phyloP scores from a whole-genome alignment of 2,113 vertebrate genomes.

The Indicator maculatus region DNA sequence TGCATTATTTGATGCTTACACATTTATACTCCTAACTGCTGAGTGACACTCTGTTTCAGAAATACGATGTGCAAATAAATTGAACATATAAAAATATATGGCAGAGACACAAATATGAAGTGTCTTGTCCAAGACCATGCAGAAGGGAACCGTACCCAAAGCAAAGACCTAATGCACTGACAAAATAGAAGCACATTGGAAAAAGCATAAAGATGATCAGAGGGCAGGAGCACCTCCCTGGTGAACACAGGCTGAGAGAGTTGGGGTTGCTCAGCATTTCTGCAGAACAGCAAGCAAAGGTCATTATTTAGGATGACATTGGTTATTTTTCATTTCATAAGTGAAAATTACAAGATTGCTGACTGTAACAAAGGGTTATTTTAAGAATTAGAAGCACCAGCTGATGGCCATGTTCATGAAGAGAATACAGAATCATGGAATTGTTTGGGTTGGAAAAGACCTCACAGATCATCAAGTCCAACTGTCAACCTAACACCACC shows the following conservation, averaged over 20 bases:
- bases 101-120: background rate
- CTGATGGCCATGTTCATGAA: background rate
- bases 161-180: background rate
- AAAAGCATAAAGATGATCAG: background rate
- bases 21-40: background rate
- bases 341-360: background rate
- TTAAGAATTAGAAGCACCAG: background rate
- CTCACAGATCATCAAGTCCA: too few species aligned
- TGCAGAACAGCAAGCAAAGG: background rate
- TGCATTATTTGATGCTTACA: background rate
- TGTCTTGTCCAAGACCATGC: background rate
- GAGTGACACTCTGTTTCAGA: background rate
- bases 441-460: too few species aligned
- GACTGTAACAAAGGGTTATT: background rate
- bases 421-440: too few species aligned
- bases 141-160: background rate
- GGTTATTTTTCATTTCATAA: background rate
- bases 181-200: background rate
- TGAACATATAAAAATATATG: background rate
- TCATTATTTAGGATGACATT: background rate
- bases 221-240: too few species aligned
- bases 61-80: background rate
- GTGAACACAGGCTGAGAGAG: too few species aligned
- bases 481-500: too few species aligned
- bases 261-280: background rate